Conservation (phyloP, 2,113 vertebrate genomes). For the Alosa alosa region DNA sequence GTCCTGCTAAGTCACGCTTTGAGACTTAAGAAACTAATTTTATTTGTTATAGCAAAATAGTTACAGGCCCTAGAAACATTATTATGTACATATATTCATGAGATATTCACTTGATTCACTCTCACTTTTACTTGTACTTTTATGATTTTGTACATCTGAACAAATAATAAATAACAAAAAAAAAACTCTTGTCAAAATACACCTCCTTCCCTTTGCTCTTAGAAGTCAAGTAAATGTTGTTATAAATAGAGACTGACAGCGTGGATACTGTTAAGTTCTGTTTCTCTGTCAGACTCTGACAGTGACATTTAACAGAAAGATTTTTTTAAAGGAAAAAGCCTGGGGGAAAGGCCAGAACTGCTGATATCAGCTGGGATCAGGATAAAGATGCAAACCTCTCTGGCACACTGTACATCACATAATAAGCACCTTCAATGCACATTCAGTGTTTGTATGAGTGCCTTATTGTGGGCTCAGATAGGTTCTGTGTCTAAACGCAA, state of each 20-base stretch:
- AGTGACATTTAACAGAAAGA: constrained; percentile 79
- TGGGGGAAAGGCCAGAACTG: constrained; percentile 38
- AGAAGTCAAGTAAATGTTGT: constrained; percentile 69
- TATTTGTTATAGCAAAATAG: background rate
- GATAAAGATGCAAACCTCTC: constrained; percentile 50
- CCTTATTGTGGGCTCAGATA: background rate
- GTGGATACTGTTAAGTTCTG: constrained; percentile 75
- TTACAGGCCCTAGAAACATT: background rate
- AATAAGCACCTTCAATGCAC: background rate
- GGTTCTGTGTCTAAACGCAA: background rate
- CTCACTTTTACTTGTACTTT: background rate
- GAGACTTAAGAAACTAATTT: background rate
- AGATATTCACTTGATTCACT: background rate
- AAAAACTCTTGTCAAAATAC: constrained; percentile 60
- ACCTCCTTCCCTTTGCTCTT: constrained; percentile 58
- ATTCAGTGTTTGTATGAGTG: background rate
- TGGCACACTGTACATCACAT: constrained; percentile 5
- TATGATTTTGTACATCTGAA: constrained; percentile 10
- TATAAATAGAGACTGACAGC: constrained; percentile 78
- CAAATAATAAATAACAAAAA: background rate
- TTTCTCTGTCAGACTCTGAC: constrained; percentile 78
- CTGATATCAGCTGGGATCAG: constrained; percentile 48
- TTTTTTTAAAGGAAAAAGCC: constrained; percentile 63
- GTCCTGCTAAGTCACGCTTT: background rate
- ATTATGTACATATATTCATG: background rate